Base-by-base conservation (phyloP, 2,888 invertebrate species). In the Brachylomia viminalis region DNA sequence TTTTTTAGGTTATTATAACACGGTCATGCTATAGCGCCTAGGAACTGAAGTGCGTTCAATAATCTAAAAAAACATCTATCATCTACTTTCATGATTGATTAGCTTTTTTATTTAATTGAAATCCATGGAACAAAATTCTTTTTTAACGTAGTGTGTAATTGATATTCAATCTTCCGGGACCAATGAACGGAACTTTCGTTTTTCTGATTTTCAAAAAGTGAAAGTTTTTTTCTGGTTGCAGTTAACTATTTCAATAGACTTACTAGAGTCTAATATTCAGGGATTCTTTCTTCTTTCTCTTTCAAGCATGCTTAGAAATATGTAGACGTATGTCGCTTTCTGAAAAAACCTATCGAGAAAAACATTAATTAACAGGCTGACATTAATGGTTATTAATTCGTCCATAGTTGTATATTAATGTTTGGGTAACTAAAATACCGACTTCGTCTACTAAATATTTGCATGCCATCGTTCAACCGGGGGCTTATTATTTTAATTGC, bases 141-240 rank as follows among this genome's bases (percentile, higher is more conserved):
- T 79, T 80, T 80, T 80, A 80, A 80, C 65, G 64, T 52, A 54
- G 71, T 82, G 78, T 74, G 68, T 74, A 81, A 81, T 81, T 65
- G 67, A 73, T 68, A 83, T 49, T 54, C 83, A 68, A 59, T 79
- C 64, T 83, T 67, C 67, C 64, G 74, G 83, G 62, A 79, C 81
- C 54, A 59, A 74, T 38, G 72, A 54, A 70, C 77, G 70, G 62
- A 59, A 72, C 83, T 82, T 61, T 80, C 83, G 65, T 20, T 77
- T 82, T 82, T 78, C 49, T 23, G 15, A 42, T 82, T 82, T 47
- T 47, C 15, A 59, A 72, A 75, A 49, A 66, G 65, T 68, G 38
- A 73, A 83, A 69, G 73, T 79, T 61, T 33, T 61, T 33, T 54
- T 54, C 33, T 58, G 17, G 27, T 58, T 54, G 58, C 33, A 61